Percentiles rank a stretch among this genome's conserved stretches.
phyloP scores from a whole-genome alignment of 1,140 invertebrate species.

The Metaphire vulgaris region DNA sequence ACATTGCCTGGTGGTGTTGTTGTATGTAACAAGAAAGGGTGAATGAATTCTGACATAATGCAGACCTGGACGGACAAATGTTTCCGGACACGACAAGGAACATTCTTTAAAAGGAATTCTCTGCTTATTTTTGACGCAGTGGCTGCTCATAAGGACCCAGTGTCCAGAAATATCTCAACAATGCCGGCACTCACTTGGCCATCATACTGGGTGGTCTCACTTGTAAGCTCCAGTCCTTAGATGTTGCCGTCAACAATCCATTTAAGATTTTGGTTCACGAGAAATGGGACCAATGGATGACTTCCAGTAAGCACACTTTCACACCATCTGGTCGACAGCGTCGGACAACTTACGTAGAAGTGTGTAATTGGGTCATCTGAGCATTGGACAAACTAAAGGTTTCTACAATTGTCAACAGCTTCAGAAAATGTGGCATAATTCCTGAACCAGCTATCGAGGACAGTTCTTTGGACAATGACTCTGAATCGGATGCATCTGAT shows the following conservation, averaged over 20 bases:
- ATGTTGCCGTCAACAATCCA: constrained; percentile 2
- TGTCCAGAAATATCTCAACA: constrained; percentile 16
- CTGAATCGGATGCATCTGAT: background rate
- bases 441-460: too few relatives aligned
- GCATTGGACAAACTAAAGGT: background rate
- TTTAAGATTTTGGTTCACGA: constrained; percentile 13
- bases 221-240: background rate
- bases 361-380: background rate
- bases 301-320: background rate
- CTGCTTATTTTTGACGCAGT: constrained; percentile 32
- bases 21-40: background rate
- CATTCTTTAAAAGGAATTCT: constrained; percentile 16
- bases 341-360: background rate
- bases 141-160: constrained; percentile 26
- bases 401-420: background rate
- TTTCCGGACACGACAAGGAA: constrained; percentile 11
- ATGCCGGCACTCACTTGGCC: constrained; percentile 21
- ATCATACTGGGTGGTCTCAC: constrained; percentile 34
- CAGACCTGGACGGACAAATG: constrained; percentile 8
- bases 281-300: constrained; percentile 35
- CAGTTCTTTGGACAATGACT: background rate
- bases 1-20: background rate
- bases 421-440: background rate
- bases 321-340: background rate
- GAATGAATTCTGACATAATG: background rate